Evolutionary conservation across 2,888 invertebrate genomes (phyloP), one percentile per base, ranked within the genome.

Genomic region (Drosophila fulvimacula): DNA sequence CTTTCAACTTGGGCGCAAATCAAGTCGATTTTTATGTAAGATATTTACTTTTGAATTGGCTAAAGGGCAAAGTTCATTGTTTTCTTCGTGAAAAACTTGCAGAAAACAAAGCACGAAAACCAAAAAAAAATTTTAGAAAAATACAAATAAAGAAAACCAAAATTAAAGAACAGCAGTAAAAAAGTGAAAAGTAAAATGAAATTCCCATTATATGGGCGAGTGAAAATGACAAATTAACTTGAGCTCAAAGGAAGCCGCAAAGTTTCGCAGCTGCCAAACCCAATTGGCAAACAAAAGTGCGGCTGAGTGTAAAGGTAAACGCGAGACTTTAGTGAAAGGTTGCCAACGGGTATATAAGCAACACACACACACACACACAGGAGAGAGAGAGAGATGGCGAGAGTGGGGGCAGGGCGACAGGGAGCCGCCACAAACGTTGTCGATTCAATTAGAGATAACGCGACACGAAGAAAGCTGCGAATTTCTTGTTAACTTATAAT

Each of bases 211-310:
- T 85, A 82, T 79, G 85, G 80, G 63, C 85, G 79, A 79, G 79
- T 79, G 82, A 82, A 82, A 82, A 83, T 83, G 83, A 84, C 88
- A 84, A 88, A 84, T 84, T 84, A 88, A 82, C 85, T 88, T 71
- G 80, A 88, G 73, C 82, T 88, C 68, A 81, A 83, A 81, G 73
- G 69, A 63, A 73, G 65, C 67, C 77, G 79, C 79, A 78, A 77
- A 77, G 64, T 77, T 76, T 76, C 64, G 68, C 74, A 73, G 78
- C 74, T 76, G 76, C 78, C 76, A 76, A 76, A 69, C 78, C 74
- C 76, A 78, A 76, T 76, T 78, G 76, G 78, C 66, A 79, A 85
- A 69, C 85, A 70, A 84, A 78, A 81, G 59, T 67, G 67, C 67
- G 77, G 60, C 74, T 78, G 74, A 73, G 69, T 69, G 78, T 69